Evolutionary conservation across 2,888 invertebrate genomes (phyloP).

Genomic region (Ophioninae sp.): DNA sequence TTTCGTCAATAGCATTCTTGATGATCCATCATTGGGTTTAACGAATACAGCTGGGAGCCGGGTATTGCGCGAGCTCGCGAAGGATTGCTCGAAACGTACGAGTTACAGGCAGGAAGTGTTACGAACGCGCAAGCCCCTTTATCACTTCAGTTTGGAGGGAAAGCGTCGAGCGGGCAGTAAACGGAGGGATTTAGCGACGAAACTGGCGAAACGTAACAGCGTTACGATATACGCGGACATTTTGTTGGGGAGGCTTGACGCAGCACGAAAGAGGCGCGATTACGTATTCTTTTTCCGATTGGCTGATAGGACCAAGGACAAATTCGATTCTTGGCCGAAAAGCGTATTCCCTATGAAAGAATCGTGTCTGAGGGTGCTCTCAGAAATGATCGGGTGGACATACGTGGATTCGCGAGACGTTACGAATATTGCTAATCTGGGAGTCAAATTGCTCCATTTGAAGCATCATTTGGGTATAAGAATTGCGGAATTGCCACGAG

Average conservation of each 20-base stretch:
- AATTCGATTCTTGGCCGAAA: slow-evolving; percentile 79
- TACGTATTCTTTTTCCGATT: slow-evolving; percentile 71
- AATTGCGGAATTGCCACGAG: slow-evolving; percentile 69
- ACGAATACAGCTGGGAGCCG: slow-evolving; percentile 78
- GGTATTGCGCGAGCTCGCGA: slow-evolving; percentile 73
- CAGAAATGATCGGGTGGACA: slow-evolving; percentile 79
- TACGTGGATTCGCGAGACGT: slow-evolving; percentile 81
- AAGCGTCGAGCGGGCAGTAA: slow-evolving; percentile 74
- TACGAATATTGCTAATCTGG: slow-evolving; percentile 50
- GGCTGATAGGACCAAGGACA: slow-evolving; percentile 79
- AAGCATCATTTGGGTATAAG: slow-evolving; percentile 74
- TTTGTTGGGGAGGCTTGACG: slow-evolving; percentile 75
- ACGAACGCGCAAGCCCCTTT: slow-evolving; percentile 81
- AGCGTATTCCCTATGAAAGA: slow-evolving; percentile 79
- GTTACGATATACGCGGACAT: slow-evolving; percentile 79
- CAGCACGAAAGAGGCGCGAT: slow-evolving; percentile 72
- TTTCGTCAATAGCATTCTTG: slow-evolving; percentile 77
- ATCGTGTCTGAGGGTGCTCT: slow-evolving; percentile 78
- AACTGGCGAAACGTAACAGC: slow-evolving; percentile 73
- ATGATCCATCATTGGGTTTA: slow-evolving; percentile 72
- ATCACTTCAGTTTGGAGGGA: slow-evolving; percentile 79
- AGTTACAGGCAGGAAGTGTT: slow-evolving; percentile 79
- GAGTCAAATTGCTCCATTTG: slow-evolving; percentile 64
- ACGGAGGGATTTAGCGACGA: slow-evolving; percentile 72
- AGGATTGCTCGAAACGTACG: slow-evolving; percentile 75